Evolutionary conservation across 1,140 invertebrate genomes (phyloP).

Genomic region (Habropoda laboriosa): DNA sequence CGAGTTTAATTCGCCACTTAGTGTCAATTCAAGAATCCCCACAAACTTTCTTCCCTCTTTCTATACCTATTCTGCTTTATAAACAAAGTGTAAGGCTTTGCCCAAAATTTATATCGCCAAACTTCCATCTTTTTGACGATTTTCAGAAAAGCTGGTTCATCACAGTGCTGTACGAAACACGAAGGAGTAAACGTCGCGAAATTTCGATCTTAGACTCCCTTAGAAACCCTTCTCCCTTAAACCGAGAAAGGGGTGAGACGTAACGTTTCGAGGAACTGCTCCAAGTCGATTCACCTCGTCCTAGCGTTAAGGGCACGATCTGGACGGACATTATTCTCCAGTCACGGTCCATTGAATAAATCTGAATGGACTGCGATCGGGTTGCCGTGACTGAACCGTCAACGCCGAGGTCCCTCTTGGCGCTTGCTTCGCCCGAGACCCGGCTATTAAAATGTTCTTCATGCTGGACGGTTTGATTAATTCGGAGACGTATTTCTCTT

Average conservation of each 20-base stretch:
- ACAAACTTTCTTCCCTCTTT: no score
- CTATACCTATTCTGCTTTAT: no score
- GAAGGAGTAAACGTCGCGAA: no score
- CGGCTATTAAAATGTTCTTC: background rate
- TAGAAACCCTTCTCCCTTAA: no score
- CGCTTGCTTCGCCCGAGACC: background rate
- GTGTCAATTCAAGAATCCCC: no score
- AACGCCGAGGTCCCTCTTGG: background rate
- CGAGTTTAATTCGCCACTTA: background rate
- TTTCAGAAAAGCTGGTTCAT: no score
- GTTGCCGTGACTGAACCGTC: slow-evolving; percentile 8
- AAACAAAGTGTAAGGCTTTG: no score
- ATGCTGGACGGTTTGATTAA: background rate
- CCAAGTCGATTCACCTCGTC: background rate
- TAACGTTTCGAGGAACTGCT: background rate
- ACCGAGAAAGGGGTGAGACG: background rate
- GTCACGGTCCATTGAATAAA: slow-evolving; percentile 27
- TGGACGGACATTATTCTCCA: slow-evolving; percentile 9
- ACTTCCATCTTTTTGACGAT: no score
- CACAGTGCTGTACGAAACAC: no score
- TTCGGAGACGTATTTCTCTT: background rate
- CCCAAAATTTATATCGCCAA: no score
- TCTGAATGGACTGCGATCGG: slow-evolving; percentile 18
- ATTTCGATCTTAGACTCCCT: background rate
- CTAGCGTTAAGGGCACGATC: slow-evolving; percentile 27